Conservation (phyloP, 2,888 invertebrate genomes). For the Gisinianus flammeolus region DNA sequence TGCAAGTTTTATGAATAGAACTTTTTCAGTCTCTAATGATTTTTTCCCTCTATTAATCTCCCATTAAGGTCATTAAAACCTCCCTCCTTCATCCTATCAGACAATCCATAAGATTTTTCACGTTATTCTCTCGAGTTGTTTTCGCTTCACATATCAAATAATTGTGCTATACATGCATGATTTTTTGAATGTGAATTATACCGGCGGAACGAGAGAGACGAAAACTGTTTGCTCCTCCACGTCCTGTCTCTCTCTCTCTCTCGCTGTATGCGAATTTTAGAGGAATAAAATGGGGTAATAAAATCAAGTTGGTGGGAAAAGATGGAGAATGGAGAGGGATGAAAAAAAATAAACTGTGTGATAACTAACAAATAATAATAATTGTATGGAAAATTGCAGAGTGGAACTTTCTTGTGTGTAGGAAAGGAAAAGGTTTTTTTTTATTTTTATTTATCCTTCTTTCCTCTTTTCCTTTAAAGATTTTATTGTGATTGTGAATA, state of each 20-base stretch:
- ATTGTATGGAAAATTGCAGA: neutral
- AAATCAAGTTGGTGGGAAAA: neutral
- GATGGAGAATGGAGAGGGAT: constrained; percentile 1
- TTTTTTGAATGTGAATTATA: neutral
- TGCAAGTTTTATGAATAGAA: too few species aligned
- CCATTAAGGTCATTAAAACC: neutral
- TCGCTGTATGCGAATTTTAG: neutral
- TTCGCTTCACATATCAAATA: too few species aligned
- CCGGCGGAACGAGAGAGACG: neutral
- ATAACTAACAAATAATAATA: constrained; percentile 14
- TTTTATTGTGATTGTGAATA: too few species aligned
- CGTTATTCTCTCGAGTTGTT: too few species aligned
- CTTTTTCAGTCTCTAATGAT: too few species aligned
- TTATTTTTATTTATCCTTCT: too few species aligned
- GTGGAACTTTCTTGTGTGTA: neutral
- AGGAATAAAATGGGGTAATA: neutral
- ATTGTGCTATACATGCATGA: too few species aligned
- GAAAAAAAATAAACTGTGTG: neutral
- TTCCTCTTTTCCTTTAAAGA: too few species aligned
- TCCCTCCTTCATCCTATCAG: neutral
- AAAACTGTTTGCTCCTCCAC: too few species aligned
- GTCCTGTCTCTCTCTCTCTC: too few species aligned
- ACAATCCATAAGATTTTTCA: too few species aligned
- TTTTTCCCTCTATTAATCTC: neutral
- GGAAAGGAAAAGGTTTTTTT: too few species aligned